These are phyloP conservation scores for Argya squamiceps DNA, from an alignment of 2,797 vertebrate species.

Conservation along the genomic window DNA sequence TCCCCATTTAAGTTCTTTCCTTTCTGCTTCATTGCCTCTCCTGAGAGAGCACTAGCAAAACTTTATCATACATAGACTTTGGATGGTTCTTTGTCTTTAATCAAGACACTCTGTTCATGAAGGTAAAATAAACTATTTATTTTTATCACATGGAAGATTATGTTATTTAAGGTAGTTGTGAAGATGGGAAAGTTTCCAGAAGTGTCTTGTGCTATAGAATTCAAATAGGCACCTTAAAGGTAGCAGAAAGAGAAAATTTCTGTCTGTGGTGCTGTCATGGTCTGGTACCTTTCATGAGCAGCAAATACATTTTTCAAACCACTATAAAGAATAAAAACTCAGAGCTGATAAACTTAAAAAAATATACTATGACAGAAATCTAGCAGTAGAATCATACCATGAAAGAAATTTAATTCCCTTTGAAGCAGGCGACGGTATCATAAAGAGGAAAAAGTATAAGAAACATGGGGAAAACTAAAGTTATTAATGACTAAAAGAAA, in stretches of 20 bases:
- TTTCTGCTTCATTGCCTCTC: not conserved
- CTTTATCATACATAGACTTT: not conserved
- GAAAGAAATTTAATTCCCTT: not conserved
- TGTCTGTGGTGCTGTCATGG: not conserved
- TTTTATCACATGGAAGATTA: not conserved
- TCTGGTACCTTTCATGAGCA: constrained; percentile 6
- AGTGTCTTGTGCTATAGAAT: not conserved
- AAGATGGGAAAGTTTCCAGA: not conserved
- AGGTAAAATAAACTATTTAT: not conserved
- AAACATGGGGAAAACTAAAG: not conserved
- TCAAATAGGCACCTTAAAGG: not conserved
- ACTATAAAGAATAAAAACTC: not conserved
- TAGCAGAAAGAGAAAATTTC: not conserved
- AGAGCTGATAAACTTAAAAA: not conserved
- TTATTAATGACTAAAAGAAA: constrained; percentile 24
- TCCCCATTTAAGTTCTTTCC: not conserved
- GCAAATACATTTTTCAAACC: not conserved
- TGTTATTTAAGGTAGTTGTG: not conserved
- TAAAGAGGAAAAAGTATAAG: not conserved
- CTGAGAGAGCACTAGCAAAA: not conserved
- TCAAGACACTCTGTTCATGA: not conserved
- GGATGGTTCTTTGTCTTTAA: not conserved
- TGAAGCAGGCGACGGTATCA: not conserved
- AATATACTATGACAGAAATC: not conserved
- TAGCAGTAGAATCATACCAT: not conserved